Conservation (phyloP, 2,888 invertebrate genomes). For the Athripsodes cinereus region DNA sequence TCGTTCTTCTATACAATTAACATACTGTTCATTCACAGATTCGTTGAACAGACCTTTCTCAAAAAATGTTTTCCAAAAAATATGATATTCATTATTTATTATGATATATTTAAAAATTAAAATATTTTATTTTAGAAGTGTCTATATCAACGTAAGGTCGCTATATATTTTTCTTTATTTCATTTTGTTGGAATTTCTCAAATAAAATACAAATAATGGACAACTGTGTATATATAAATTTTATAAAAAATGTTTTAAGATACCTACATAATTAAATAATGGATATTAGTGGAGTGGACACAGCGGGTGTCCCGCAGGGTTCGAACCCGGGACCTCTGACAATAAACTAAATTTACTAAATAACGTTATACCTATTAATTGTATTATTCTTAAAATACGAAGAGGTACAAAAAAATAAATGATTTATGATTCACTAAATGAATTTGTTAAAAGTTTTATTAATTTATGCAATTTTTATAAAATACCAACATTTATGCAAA, state of each 20-base stretch:
- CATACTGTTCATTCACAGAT: too few species aligned
- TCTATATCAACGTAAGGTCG: background rate
- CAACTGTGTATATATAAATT: background rate
- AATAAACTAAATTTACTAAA: too few species aligned
- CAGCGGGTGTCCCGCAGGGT: background rate
- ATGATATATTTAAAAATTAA: background rate
- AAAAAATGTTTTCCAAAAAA: background rate
- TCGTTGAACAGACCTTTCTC: too few species aligned
- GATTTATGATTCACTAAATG: background rate
- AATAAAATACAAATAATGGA: background rate
- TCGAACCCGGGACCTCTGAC: background rate
- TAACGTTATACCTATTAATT: background rate
- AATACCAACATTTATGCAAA: conserved; percentile 2
- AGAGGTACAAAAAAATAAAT: background rate
- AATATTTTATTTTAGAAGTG: background rate
- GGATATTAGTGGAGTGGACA: background rate
- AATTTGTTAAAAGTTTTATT: background rate
- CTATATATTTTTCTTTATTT: background rate
- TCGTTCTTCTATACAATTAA: too few species aligned
- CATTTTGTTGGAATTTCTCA: background rate
- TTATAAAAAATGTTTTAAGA: background rate
- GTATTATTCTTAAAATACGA: background rate
- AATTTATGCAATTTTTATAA: background rate
- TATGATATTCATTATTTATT: background rate
- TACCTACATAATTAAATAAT: background rate